Conservation (phyloP, 2,888 invertebrate species). For the Rhamphomyia laevipes region DNA sequence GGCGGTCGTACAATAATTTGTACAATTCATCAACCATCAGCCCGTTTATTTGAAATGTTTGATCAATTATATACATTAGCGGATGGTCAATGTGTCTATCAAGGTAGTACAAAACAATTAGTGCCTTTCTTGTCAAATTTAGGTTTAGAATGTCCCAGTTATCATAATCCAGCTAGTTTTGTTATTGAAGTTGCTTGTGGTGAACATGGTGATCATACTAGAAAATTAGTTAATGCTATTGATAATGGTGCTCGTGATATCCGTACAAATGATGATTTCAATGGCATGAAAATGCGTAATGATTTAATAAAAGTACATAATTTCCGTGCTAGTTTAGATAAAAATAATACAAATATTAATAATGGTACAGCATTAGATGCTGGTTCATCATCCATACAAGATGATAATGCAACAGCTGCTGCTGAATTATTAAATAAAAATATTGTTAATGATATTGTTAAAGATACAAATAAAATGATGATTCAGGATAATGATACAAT, state of each 20-base stretch:
- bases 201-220: slow-evolving; percentile 86
- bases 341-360: slow-evolving; percentile 40
- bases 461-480: slow-evolving; percentile 22
- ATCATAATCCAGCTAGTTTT: slow-evolving; percentile 95
- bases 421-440: slow-evolving; percentile 36
- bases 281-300: slow-evolving; percentile 43
- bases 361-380: slow-evolving; percentile 29
- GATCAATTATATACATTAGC: slow-evolving; percentile 89
- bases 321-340: slow-evolving; percentile 38
- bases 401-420: not conserved
- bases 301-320: slow-evolving; percentile 44
- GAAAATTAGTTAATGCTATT: slow-evolving; percentile 72
- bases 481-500: slow-evolving; percentile 30
- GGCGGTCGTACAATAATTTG: slow-evolving; percentile 92
- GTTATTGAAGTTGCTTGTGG: slow-evolving; percentile 95
- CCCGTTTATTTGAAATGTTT: slow-evolving; percentile 91
- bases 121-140: slow-evolving; percentile 72
- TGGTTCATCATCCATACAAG: slow-evolving; percentile 14
- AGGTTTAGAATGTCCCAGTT: slow-evolving; percentile 82
- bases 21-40: slow-evolving; percentile 89
- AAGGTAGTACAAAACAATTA: slow-evolving; percentile 74
- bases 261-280: slow-evolving; percentile 58
- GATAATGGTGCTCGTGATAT: slow-evolving; percentile 75
- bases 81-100: slow-evolving; percentile 90
- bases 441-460: slow-evolving; percentile 51